Conservation (phyloP, 2,113 vertebrate genomes). For the Boleophthalmus pectinirostris region DNA sequence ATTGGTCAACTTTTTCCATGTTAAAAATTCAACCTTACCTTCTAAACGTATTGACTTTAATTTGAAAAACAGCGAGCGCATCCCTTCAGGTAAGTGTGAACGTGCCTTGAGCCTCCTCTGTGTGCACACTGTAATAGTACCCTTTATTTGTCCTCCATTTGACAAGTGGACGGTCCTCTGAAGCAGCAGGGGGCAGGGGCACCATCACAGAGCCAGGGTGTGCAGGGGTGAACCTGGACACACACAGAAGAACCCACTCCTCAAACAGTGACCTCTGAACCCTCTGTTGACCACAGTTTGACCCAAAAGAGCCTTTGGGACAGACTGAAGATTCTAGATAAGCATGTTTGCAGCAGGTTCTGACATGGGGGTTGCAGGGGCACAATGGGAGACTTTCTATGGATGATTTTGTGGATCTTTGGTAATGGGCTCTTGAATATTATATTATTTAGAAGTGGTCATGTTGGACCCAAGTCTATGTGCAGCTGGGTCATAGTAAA, state of each 20-base stretch:
- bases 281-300: slow-evolving; percentile 26
- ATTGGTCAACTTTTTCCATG: not conserved
- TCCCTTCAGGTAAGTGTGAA: not conserved
- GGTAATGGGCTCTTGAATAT: too few species aligned
- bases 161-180: slow-evolving; percentile 5
- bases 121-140: slow-evolving; percentile 12
- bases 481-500: too few species aligned
- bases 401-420: too few species aligned
- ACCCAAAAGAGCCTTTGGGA: slow-evolving; percentile 30
- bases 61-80: not conserved
- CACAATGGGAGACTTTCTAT: too few species aligned
- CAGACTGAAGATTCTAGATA: slow-evolving; percentile 13
- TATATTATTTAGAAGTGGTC: too few species aligned
- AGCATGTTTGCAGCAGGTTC: not conserved
- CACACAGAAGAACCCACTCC: slow-evolving; percentile 4
- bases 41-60: not conserved
- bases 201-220: not conserved
- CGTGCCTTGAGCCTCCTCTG: not conserved
- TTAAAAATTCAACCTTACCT: not conserved
- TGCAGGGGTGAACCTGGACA: too few species aligned
- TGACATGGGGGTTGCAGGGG: not conserved
- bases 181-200: slow-evolving; percentile 32
- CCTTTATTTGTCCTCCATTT: slow-evolving; percentile 31
- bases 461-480: too few species aligned
- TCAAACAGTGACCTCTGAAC: slow-evolving; percentile 38